Conservation (phyloP, 2,113 vertebrate species). For the Neomonachus schauinslandi region DNA sequence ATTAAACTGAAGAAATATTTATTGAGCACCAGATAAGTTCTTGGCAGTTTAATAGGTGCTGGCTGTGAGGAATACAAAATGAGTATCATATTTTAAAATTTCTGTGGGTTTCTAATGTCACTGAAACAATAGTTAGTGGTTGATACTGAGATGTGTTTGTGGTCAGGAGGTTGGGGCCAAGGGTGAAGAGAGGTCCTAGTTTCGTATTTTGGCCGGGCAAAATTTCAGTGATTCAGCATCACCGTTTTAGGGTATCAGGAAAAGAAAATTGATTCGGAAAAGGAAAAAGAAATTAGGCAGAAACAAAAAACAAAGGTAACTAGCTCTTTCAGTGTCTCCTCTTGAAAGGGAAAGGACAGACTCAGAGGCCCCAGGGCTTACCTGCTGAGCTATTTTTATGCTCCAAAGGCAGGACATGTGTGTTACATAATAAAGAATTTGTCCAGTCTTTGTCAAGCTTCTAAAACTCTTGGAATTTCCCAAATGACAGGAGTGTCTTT, state of each 20-base stretch:
- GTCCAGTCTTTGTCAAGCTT: background rate
- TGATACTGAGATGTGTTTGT: background rate
- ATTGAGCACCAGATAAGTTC: slow-evolving; percentile 71
- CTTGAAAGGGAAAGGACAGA: background rate
- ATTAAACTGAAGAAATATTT: slow-evolving; percentile 75
- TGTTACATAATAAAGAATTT: background rate
- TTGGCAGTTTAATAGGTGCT: slow-evolving; percentile 68
- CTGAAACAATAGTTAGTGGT: slow-evolving; percentile 30
- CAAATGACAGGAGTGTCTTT: background rate
- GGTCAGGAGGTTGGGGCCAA: background rate
- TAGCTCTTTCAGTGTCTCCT: background rate
- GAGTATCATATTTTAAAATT: slow-evolving; percentile 39
- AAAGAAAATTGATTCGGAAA: background rate
- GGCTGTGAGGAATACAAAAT: slow-evolving; percentile 57
- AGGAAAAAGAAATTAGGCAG: background rate
- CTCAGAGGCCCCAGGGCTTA: background rate
- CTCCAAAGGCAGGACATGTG: background rate
- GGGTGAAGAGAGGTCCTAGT: background rate
- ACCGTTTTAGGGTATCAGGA: background rate
- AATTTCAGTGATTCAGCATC: background rate
- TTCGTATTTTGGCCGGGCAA: background rate
- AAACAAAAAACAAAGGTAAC: background rate
- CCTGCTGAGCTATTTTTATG: background rate
- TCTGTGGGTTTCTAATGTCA: slow-evolving; percentile 40
- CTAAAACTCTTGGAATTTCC: slow-evolving; percentile 6